A percentile compares a stretch with the other conserved stretches of the same genome.
Conservation (phyloP, 2,113 vertebrate genomes). For the Callaeas wilsoni region DNA sequence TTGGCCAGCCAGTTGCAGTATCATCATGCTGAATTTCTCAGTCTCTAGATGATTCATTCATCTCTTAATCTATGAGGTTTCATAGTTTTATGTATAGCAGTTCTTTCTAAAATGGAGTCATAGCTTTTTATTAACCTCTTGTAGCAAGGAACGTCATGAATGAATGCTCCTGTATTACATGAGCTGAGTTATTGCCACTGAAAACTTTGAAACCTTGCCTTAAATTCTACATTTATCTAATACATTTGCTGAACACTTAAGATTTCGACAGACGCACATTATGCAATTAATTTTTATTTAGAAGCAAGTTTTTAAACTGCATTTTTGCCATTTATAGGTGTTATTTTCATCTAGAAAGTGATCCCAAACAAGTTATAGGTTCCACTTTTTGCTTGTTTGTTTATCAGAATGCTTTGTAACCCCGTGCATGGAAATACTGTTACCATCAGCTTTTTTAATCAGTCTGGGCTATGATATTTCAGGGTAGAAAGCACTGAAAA, state of each 20-base stretch:
- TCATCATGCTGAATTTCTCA: not conserved
- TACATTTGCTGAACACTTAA: not conserved
- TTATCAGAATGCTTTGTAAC: not conserved
- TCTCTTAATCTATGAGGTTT: not conserved
- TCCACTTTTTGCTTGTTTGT: not conserved
- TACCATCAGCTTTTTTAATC: not conserved
- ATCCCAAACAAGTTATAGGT: not conserved
- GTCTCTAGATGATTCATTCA: not conserved
- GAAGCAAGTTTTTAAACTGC: not conserved
- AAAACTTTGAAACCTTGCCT: not conserved
- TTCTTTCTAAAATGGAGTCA: not conserved
- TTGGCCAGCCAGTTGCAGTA: not conserved
- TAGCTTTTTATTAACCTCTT: not conserved
- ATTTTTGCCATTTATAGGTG: not conserved
- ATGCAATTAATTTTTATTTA: not conserved
- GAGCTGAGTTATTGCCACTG: not conserved
- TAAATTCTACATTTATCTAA: not conserved
- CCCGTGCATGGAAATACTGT: accelerated
- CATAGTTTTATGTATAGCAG: not conserved
- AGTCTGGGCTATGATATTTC: not conserved
- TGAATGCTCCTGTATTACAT: not conserved
- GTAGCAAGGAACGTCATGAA: not conserved
- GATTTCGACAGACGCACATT: not conserved
- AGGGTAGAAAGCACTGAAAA: not conserved
- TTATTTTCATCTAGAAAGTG: not conserved